Percentiles rank a stretch among this genome's conserved stretches.
Conservation (phyloP, 2,113 vertebrate species). For the Notarius lentiginosus region DNA sequence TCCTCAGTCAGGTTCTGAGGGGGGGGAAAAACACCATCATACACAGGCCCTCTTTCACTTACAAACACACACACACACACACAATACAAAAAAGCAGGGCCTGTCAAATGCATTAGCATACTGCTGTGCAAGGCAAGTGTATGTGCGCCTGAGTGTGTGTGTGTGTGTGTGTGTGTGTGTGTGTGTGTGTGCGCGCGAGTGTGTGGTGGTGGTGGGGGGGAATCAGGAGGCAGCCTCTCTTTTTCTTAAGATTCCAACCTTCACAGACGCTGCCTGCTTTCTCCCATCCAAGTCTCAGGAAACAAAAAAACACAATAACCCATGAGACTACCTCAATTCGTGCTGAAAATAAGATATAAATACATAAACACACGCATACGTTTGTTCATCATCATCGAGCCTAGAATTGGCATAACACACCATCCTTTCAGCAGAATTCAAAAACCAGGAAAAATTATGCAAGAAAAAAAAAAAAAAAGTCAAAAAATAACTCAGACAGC, state of each 20-base stretch:
- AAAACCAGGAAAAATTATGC: not conserved
- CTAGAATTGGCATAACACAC: not conserved
- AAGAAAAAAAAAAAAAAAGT: not conserved
- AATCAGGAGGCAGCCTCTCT: conserved; percentile 45
- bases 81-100: conserved; percentile 44
- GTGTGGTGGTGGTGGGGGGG: not conserved
- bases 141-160: conserved; percentile 8
- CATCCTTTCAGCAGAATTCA: not conserved
- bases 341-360: conserved; percentile 6
- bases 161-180: conserved; percentile 6
- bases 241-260: conserved; percentile 48
- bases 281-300: not conserved
- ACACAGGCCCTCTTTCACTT: conserved; percentile 15
- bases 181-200: conserved; percentile 12
- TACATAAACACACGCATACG: not conserved
- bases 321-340: not conserved
- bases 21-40: conserved; percentile 28
- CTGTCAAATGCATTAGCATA: conserved; percentile 43
- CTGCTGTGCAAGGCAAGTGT: conserved; percentile 26
- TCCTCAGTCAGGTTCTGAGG: conserved; percentile 95
- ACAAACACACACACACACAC: conserved; percentile 10
- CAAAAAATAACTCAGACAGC: not conserved
- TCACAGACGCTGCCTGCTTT: conserved; percentile 34
- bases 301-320: conserved; percentile 19
- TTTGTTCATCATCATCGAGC: not conserved